These are phyloP conservation scores for Trachythela sp. DNA, from an alignment of 64 coral and sea anemone species.

Conservation along the genomic window DNA sequence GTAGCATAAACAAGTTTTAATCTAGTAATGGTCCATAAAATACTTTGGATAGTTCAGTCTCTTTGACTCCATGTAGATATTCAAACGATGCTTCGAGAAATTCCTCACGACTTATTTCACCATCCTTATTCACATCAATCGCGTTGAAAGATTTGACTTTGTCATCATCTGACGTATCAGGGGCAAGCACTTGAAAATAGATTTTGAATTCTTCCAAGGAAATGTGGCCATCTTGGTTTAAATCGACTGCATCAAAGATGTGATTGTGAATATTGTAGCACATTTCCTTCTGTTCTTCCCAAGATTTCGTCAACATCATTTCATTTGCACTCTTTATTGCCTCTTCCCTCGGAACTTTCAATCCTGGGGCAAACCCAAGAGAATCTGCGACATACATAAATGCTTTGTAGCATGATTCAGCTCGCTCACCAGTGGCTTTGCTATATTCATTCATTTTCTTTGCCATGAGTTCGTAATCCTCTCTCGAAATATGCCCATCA, in stretches of 20 bases:
- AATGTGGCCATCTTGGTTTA: not conserved
- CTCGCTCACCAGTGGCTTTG: not conserved
- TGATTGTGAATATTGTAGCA: not conserved
- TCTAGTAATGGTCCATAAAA: not conserved
- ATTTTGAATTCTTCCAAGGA: not conserved
- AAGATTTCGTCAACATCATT: not conserved
- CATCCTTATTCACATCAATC: not conserved
- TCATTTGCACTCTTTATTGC: not conserved
- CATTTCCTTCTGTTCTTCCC: not conserved
- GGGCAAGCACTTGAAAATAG: not conserved
- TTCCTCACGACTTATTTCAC: constrained; percentile 1
- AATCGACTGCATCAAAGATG: not conserved
- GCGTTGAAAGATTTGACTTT: not conserved
- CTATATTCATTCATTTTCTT: not conserved
- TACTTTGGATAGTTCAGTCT: not conserved
- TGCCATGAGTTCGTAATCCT: constrained; percentile 6
- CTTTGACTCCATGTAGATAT: not conserved
- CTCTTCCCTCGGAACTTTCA: not conserved
- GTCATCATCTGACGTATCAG: not conserved
- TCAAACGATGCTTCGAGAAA: not conserved
- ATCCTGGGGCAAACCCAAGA: not conserved
- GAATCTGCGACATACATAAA: not conserved
- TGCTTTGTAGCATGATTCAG: not conserved
- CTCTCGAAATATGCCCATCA: not conserved
- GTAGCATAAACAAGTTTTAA: too few relatives aligned